Base-by-base conservation (phyloP, 2,797 vertebrate genomes). In the Smutsia temminckii region DNA sequence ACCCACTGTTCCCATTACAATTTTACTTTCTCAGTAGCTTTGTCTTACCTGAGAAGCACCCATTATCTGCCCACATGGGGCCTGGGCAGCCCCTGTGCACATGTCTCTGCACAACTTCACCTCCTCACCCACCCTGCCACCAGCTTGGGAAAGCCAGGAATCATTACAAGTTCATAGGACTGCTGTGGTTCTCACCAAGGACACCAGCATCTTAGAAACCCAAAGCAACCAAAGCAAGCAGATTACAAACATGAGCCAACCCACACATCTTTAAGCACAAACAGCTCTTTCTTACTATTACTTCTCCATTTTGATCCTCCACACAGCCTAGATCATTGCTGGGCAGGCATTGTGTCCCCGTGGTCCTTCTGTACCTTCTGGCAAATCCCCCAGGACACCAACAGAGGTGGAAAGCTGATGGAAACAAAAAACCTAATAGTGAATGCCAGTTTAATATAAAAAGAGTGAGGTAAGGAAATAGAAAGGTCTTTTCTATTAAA, bases 301-400 rank as follows among this genome's bases (percentile, higher is more conserved):
- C 20, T 63, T 59, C 27, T 87, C 49, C 71, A 32, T 40, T 55
- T 66, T 5, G 51, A 40, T 57, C n/a, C 7, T 14, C 51, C 32
- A 1, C 1, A 0, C 1, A 1, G 20, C 32, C 64, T 2, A 3
- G 14, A 5, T 64, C 12, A 10, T 55, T 8, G 8, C 37, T 10
- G 3, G 42, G 27, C 16, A 17, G 2, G 3, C 42, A 8, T 2
- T 0, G 0, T 14, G 32, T 3, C 40, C 23, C 59, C 3, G 18
- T 9, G 23, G 40, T 21, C 2, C 3, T 27, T 51, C 53, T 16
- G 1, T 27, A 3, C 13, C 46, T 46, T 10, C 53, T 53, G 63
- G 12, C 20, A 37, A 12, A 14, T 34, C 25, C 46, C 64, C 37
- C 2, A 13, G 74, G 12, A 87, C 51, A 5, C 17, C 32, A 49